Evolutionary conservation across 2,888 invertebrate species (phyloP).

Genomic region (Polydrusus pterygomalis): DNA sequence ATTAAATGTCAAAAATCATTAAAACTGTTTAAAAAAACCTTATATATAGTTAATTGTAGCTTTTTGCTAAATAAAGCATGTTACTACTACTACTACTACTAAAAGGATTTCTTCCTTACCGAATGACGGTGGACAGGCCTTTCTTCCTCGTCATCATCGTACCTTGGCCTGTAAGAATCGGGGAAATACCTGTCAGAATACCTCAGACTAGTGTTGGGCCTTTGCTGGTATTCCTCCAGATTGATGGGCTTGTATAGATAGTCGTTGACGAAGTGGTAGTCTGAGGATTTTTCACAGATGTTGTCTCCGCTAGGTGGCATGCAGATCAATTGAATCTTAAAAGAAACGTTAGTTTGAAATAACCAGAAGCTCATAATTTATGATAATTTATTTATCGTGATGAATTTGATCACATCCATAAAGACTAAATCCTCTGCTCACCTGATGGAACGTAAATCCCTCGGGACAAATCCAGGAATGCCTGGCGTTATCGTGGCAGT

Average conservation of each 20-base stretch:
- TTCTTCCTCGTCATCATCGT: constrained; percentile 75
- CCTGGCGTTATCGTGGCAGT: constrained; percentile 91
- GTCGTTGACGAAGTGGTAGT: constrained; percentile 94
- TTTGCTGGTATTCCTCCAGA: constrained; percentile 85
- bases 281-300: constrained; percentile 91
- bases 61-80: too few relatives aligned
- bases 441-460: constrained; percentile 91
- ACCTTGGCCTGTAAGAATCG: constrained; percentile 81
- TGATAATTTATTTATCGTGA: too few relatives aligned
- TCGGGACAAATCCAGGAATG: constrained; percentile 96
- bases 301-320: constrained; percentile 94
- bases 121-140: constrained; percentile 68
- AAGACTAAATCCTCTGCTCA: constrained; percentile 64
- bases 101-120: too few relatives aligned
- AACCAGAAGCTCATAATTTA: too few relatives aligned
- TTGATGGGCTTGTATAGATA: constrained; percentile 93
- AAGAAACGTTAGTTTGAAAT: constrained; percentile 32
- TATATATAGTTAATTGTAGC: too few relatives aligned
- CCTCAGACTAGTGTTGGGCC: constrained; percentile 84
- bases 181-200: constrained; percentile 92
- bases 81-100: too few relatives aligned
- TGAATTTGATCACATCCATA: too few relatives aligned
- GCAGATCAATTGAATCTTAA: constrained; percentile 92
- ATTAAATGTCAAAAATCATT: too few relatives aligned
- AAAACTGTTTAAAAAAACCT: too few relatives aligned